A percentile compares a stretch with the other conserved stretches of the same genome.
Conservation (phyloP, 92 coral and sea anemone genomes). For the Metridium senile region DNA sequence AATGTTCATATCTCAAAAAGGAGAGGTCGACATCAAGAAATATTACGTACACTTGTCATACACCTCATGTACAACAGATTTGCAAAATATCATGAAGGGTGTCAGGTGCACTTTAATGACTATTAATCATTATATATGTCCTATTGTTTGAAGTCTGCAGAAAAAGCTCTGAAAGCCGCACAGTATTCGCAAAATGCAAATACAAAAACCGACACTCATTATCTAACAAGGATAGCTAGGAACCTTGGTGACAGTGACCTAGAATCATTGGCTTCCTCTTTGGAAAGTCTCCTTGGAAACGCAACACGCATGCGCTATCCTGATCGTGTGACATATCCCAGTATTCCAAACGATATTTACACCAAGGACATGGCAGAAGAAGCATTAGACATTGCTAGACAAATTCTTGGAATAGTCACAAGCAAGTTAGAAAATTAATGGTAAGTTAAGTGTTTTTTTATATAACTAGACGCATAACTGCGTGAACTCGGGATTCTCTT, state of each 20-base stretch:
- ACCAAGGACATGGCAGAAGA: constrained; percentile 13
- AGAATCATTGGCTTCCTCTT: constrained; percentile 29
- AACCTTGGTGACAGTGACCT: constrained; percentile 36
- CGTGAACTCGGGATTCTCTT: too few species aligned
- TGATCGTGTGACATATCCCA: constrained; percentile 55
- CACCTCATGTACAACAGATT: too few species aligned
- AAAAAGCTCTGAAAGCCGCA: constrained; percentile 77
- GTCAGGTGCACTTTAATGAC: too few species aligned
- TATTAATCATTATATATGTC: too few species aligned
- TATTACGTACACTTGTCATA: too few species aligned
- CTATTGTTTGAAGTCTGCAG: constrained; percentile 56
- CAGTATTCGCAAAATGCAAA: constrained; percentile 58
- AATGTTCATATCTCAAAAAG: too few species aligned
- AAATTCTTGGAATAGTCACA: constrained; percentile 40
- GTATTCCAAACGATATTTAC: constrained; percentile 73
- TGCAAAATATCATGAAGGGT: too few species aligned
- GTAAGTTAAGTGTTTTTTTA: neutral
- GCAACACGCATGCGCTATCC: constrained; percentile 90
- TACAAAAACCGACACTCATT: constrained; percentile 49
- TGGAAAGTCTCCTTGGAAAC: constrained; percentile 46
- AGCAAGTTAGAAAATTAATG: constrained; percentile 4
- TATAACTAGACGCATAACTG: too few species aligned
- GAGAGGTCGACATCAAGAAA: too few species aligned
- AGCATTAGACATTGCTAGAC: constrained; percentile 40
- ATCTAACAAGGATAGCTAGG: constrained; percentile 40